Evolutionary conservation across 2,888 invertebrate species (phyloP).

Genomic region (Eupithecia vulgata): DNA sequence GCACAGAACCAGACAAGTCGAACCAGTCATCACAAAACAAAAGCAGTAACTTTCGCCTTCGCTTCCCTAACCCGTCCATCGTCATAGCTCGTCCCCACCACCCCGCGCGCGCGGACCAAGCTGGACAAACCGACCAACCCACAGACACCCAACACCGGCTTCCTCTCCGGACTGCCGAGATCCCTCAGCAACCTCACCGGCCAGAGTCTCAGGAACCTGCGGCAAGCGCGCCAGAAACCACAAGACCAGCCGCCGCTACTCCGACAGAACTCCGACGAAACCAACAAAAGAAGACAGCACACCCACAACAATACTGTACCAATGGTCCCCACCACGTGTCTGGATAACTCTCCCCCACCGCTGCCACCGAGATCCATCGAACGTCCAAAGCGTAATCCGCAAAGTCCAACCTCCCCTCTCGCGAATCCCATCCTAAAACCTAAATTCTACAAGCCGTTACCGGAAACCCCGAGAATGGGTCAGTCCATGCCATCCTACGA

Average conservation of each 20-base stretch:
- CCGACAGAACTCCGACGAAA: constrained; percentile 68
- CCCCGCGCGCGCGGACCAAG: constrained; percentile 49
- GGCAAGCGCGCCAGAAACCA: constrained; percentile 62
- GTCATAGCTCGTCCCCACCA: constrained; percentile 47
- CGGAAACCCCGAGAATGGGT: constrained; percentile 59
- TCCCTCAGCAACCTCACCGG: constrained; percentile 79
- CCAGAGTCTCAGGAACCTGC: constrained; percentile 70
- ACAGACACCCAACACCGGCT: constrained; percentile 59
- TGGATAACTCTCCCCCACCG: constrained; percentile 74
- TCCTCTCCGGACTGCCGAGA: constrained; percentile 76
- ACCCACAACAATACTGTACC: constrained; percentile 71
- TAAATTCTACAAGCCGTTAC: constrained; percentile 57
- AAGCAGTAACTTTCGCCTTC: constrained; percentile 61
- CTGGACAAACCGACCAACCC: constrained; percentile 48
- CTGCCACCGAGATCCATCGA: constrained; percentile 69
- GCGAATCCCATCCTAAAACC: constrained; percentile 45
- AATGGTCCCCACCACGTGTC: constrained; percentile 72
- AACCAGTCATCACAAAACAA: constrained; percentile 23
- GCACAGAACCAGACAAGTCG: constrained; percentile 55
- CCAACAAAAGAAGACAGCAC: constrained; percentile 56
- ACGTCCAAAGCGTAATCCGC: constrained; percentile 60
- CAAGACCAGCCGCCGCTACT: constrained; percentile 62
- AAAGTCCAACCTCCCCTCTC: constrained; percentile 45
- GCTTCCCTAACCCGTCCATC: constrained; percentile 37
- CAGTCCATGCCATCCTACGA: constrained; percentile 67